Conservation (phyloP, 2,797 vertebrate species). For the Tauraco hartlaubi region DNA sequence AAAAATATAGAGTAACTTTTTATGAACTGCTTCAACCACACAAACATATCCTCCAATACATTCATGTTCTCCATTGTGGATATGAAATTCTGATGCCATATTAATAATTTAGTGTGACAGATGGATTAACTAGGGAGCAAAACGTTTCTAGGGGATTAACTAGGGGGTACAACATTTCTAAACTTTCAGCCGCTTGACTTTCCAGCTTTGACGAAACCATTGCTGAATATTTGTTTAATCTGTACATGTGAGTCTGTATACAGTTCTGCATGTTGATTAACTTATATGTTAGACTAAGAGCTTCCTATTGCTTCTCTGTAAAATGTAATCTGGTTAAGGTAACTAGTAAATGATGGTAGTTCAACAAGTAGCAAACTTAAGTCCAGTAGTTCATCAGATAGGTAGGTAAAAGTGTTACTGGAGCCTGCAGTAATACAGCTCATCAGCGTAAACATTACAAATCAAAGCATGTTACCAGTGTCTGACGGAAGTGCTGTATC, state of each 20-base stretch:
- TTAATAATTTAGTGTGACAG: background rate
- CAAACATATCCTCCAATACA: background rate
- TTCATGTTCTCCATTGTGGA: background rate
- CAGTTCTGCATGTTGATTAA: background rate
- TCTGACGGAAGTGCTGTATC: background rate
- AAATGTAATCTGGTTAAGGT: background rate
- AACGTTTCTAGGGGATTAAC: background rate
- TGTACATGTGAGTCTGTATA: background rate
- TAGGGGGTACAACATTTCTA: background rate
- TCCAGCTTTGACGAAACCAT: background rate
- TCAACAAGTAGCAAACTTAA: background rate
- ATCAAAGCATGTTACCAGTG: background rate
- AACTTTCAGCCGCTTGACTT: background rate
- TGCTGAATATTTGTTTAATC: background rate
- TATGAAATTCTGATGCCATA: constrained; percentile 1
- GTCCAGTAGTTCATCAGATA: background rate
- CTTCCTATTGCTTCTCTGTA: background rate
- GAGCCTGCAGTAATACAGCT: background rate
- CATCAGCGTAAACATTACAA: background rate
- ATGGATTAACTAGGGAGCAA: background rate
- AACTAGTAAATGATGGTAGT: background rate
- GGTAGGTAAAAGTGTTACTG: background rate
- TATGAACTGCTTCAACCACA: background rate
- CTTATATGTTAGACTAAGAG: background rate
- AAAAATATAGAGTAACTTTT: background rate